Conservation (phyloP, 2,797 vertebrate genomes). For the Urocyon cinereoargenteus region DNA sequence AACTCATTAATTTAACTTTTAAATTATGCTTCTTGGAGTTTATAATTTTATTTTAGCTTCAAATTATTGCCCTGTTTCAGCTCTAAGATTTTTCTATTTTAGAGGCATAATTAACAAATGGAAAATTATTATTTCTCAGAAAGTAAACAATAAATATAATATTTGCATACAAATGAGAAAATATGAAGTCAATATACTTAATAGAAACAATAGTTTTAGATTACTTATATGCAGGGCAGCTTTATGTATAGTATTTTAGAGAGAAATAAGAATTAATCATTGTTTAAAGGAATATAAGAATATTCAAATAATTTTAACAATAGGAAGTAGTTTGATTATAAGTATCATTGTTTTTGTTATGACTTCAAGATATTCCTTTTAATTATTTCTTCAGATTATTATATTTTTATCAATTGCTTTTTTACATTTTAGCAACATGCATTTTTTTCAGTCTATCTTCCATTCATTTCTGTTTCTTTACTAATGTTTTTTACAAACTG, state of each 20-base stretch:
- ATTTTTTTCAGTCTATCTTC: not conserved
- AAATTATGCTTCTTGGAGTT: slow-evolving; percentile 39
- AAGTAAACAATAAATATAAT: slow-evolving; percentile 49
- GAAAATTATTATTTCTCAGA: slow-evolving; percentile 67
- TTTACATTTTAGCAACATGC: not conserved
- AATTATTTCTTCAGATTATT: not conserved
- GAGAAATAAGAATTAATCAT: not conserved
- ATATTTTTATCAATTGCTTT: not conserved
- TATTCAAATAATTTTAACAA: not conserved
- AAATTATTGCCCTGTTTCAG: slow-evolving; percentile 57
- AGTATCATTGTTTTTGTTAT: slow-evolving; percentile 18
- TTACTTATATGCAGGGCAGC: not conserved
- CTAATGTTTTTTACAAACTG: not conserved
- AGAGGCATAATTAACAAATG: slow-evolving; percentile 71
- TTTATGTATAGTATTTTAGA: slow-evolving; percentile 11
- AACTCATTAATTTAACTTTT: slow-evolving; percentile 65
- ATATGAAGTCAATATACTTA: slow-evolving; percentile 52
- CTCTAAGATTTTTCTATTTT: slow-evolving; percentile 65
- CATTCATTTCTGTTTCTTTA: not conserved
- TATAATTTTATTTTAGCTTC: slow-evolving; percentile 62
- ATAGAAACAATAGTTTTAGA: slow-evolving; percentile 55
- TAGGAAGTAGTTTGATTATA: not conserved
- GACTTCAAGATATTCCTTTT: not conserved
- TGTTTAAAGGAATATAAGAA: not conserved
- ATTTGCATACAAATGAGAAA: slow-evolving; percentile 74